A percentile compares a stretch with the other conserved stretches of the same genome.
Conservation (phyloP, 2,113 vertebrate genomes). For the Pyxicephalus adspersus region DNA sequence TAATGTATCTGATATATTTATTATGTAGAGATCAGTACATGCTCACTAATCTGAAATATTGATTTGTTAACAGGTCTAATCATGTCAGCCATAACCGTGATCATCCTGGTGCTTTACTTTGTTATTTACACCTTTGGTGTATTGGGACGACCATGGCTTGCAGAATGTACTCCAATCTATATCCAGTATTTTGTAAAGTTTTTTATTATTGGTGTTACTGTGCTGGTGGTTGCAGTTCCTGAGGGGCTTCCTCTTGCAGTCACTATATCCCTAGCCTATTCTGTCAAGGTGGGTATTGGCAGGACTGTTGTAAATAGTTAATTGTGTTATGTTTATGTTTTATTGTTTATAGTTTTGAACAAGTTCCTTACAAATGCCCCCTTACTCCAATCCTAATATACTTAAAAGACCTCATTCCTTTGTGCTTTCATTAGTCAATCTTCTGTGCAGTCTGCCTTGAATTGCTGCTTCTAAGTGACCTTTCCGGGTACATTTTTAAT, state of each 20-base stretch:
- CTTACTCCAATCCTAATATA: too few relatives aligned
- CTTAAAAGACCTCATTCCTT: too few relatives aligned
- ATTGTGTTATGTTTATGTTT: too few relatives aligned
- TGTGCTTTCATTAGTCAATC: too few relatives aligned
- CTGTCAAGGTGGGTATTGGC: constrained; percentile 85
- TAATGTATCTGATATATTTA: too few relatives aligned
- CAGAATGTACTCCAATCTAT: constrained; percentile 92
- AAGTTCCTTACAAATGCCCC: too few relatives aligned
- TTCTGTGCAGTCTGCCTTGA: too few relatives aligned
- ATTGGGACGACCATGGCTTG: constrained; percentile 77
- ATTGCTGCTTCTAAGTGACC: too few relatives aligned
- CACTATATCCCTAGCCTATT: constrained; percentile 96
- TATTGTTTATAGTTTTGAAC: too few relatives aligned
- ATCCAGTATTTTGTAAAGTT: constrained; percentile 98
- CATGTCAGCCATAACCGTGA: constrained; percentile 92
- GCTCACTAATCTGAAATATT: not conserved
- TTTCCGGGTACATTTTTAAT: too few relatives aligned
- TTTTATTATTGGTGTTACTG: constrained; percentile 96
- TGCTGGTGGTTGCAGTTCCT: constrained; percentile 94
- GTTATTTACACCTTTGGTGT: constrained; percentile 89
- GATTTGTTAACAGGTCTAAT: constrained; percentile 80
- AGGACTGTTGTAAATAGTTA: too few relatives aligned
- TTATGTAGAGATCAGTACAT: too few relatives aligned
- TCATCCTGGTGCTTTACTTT: constrained; percentile 95
- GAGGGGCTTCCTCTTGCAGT: constrained; percentile 94